phyloP scores from a whole-genome alignment of 2,888 invertebrate genomes.

The Pocota personata region DNA sequence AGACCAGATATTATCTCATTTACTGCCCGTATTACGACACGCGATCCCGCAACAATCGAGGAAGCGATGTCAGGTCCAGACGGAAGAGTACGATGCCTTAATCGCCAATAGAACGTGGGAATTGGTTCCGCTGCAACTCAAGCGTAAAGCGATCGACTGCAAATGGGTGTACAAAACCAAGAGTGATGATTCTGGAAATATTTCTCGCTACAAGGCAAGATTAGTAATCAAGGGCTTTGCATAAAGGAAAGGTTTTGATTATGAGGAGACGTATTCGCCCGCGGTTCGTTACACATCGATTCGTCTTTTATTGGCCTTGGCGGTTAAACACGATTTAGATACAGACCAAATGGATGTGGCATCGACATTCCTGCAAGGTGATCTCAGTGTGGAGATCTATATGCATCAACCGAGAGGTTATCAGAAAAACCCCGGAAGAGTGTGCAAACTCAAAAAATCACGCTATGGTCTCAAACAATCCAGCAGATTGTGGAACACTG shows the following conservation, averaged over 20 bases:
- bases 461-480: slow-evolving; percentile 59
- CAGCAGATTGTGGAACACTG: slow-evolving; percentile 46
- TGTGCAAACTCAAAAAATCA: slow-evolving; percentile 9
- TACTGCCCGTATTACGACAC: neutral
- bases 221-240: slow-evolving; percentile 16
- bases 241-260: neutral
- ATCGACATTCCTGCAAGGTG: slow-evolving; percentile 24
- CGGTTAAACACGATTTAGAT: slow-evolving; percentile 13
- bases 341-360: slow-evolving; percentile 34
- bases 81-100: slow-evolving; percentile 24
- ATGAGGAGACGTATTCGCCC: too few species aligned
- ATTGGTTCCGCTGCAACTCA: neutral
- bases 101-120: neutral
- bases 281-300: slow-evolving; percentile 2
- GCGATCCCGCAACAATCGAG: too few species aligned
- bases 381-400: slow-evolving; percentile 8
- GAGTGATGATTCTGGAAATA: neutral
- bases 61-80: slow-evolving; percentile 49
- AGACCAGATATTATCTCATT: too few species aligned
- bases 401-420: neutral
- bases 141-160: neutral
- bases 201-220: too few species aligned
- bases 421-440: neutral
- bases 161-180: slow-evolving; percentile 44
- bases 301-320: slow-evolving; percentile 11